Conservation (phyloP, 2,888 invertebrate species). For the Synanthedon vespiformis region DNA sequence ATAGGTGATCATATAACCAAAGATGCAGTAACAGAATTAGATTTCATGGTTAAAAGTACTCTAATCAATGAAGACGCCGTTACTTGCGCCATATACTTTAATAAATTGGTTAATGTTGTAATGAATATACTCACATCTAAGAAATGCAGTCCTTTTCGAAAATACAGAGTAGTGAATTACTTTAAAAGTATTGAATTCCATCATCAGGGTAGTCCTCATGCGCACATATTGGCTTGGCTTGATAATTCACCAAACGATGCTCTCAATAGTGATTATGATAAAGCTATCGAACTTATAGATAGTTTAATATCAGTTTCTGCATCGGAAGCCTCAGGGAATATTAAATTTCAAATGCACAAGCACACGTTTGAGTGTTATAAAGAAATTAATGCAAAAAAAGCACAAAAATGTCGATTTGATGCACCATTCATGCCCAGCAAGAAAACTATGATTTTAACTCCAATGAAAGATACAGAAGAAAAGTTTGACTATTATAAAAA, state of each 20-base stretch:
- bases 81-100: slow-evolving; percentile 23
- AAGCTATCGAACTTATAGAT: slow-evolving; percentile 16
- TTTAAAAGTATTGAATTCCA: slow-evolving; percentile 32
- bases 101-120: slow-evolving; percentile 27
- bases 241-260: slow-evolving; percentile 21
- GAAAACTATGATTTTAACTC: slow-evolving; percentile 15
- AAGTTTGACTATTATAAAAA: slow-evolving; percentile 20
- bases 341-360: slow-evolving; percentile 19
- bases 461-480: slow-evolving; percentile 22
- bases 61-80: slow-evolving; percentile 26
- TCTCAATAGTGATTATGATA: slow-evolving; percentile 15
- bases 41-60: slow-evolving; percentile 13
- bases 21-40: slow-evolving; percentile 10
- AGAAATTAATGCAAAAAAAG: slow-evolving; percentile 15
- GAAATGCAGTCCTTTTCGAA: slow-evolving; percentile 27
- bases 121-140: slow-evolving; percentile 18
- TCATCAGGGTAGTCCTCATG: slow-evolving; percentile 28
- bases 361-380: slow-evolving; percentile 24
- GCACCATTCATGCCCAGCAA: slow-evolving; percentile 23
- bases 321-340: slow-evolving; percentile 21
- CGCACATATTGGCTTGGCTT: slow-evolving; percentile 29
- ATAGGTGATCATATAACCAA: slow-evolving; percentile 15
- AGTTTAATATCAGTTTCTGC: slow-evolving; percentile 19
- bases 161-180: slow-evolving; percentile 20
- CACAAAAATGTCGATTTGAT: slow-evolving; percentile 20